Conservation (phyloP, 2,797 vertebrate genomes). For the Buphagus erythrorhynchus region DNA sequence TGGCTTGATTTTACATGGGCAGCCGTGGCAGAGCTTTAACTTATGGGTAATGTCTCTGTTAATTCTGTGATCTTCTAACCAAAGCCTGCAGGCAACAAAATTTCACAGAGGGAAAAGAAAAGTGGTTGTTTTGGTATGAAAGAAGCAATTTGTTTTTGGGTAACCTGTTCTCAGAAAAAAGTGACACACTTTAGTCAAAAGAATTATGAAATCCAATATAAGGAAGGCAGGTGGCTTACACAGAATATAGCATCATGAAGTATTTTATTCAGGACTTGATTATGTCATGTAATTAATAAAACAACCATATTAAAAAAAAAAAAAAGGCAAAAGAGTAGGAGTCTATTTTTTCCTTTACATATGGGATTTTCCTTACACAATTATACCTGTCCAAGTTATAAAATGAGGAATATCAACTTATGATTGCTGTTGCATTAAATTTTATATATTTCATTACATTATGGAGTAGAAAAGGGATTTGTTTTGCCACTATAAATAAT, state of each 20-base stretch:
- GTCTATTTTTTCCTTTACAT: neutral
- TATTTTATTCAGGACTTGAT: neutral
- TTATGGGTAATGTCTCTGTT: neutral
- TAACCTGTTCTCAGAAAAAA: neutral
- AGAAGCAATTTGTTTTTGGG: accelerated
- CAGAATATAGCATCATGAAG: neutral
- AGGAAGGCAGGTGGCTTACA: neutral
- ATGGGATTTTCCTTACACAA: neutral
- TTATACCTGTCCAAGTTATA: too few species aligned
- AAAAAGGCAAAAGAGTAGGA: neutral
- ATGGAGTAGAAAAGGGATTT: too few species aligned
- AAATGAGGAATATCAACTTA: too few species aligned
- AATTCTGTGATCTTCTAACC: neutral
- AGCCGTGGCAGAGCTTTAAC: neutral
- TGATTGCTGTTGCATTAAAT: too few species aligned
- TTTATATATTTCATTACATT: too few species aligned
- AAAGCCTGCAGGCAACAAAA: neutral
- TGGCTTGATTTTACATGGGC: neutral
- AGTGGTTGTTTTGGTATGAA: neutral
- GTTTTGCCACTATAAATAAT: too few species aligned
- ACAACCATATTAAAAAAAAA: neutral
- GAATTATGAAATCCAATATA: neutral
- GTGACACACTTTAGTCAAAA: neutral
- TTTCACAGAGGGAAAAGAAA: neutral
- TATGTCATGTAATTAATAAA: neutral